Evolutionary conservation across 2,113 vertebrate genomes (phyloP), one percentile per base, ranked within the genome.

Genomic region (Pachycephala philippinensis): DNA sequence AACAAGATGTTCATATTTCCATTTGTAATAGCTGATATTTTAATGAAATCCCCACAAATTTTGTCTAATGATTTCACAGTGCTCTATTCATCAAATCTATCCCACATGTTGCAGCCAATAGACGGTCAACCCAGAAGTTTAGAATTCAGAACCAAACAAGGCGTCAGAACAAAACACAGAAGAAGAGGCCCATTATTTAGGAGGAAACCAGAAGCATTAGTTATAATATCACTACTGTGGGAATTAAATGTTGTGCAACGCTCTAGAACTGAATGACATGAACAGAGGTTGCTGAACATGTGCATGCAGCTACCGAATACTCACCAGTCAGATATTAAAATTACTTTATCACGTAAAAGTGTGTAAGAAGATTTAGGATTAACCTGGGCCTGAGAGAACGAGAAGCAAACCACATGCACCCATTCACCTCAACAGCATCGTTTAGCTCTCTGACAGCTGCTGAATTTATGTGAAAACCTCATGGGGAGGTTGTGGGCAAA

Each of bases 391-490:
- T 44, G 28, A 22, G 31, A 85, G 45, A 76, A 44, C 8, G 7
- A 63, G 39, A 63, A 83, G 14, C 6, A 77, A 86, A 59, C 8
- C 22, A 23, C 0, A 0, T 10, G 31, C 42, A 66, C 17, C 15
- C 18, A 5, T 39, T 56, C 66, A 63, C 33, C 54, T 77, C 42
- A 77, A 31, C 7, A 80, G 23, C 0, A 6, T 15, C 2, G 0
- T 75, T 79, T 42, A 50, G 35, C 37, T 80, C 74, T 42, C 54
- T 74, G 45, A 21, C 11, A 63, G n/a, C 35, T 79, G 20, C 28
- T 59, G 39, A 42, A 61, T 24, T 57, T 33, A 30, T 3, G 7
- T 24, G 14, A 42, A 88, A 76, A 59, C 5, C 13, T 56, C 76
- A 19, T 0, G 5, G 44, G 35, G 13, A 81, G 3, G 8, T 77